A percentile compares a stretch with the other conserved stretches of the same genome.
Conservation (phyloP, 2,888 invertebrate species). For the Seladonia tumulorum region DNA sequence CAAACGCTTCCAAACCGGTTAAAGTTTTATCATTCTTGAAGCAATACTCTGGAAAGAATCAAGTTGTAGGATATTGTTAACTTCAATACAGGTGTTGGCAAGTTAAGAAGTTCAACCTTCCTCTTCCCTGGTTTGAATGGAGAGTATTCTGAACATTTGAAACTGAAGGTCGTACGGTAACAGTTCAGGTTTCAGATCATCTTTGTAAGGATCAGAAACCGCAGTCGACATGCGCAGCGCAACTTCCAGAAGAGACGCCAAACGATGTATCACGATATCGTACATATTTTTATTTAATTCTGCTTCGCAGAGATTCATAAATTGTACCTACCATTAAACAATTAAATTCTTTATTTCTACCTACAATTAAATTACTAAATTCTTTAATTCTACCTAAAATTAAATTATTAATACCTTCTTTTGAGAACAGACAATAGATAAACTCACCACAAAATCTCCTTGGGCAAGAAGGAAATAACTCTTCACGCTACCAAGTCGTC, state of each 20-base stretch:
- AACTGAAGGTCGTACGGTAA: constrained; percentile 95
- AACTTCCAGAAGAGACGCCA: constrained; percentile 95
- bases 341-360: no score
- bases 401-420: not conserved
- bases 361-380: no score
- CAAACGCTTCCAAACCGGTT: constrained; percentile 96
- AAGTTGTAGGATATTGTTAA: not conserved
- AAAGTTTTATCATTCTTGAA: constrained; percentile 88
- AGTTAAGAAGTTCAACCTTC: constrained; percentile 85
- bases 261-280: constrained; percentile 93
- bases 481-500: constrained; percentile 93
- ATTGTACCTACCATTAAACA: constrained; percentile 92
- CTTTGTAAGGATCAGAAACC: constrained; percentile 96
- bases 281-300: constrained; percentile 96
- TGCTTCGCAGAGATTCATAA: constrained; percentile 97
- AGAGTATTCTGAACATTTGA: constrained; percentile 96
- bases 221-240: constrained; percentile 95
- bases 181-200: constrained; percentile 95
- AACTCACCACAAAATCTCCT: constrained; percentile 85
- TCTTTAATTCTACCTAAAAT: not conserved
- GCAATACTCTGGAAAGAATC: constrained; percentile 87
- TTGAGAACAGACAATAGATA: not conserved
- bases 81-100: not conserved
- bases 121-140: constrained; percentile 92
- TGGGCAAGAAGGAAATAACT: constrained; percentile 96